Evolutionary conservation across 2,113 vertebrate genomes (phyloP).

Genomic region (Panurus biarmicus): DNA sequence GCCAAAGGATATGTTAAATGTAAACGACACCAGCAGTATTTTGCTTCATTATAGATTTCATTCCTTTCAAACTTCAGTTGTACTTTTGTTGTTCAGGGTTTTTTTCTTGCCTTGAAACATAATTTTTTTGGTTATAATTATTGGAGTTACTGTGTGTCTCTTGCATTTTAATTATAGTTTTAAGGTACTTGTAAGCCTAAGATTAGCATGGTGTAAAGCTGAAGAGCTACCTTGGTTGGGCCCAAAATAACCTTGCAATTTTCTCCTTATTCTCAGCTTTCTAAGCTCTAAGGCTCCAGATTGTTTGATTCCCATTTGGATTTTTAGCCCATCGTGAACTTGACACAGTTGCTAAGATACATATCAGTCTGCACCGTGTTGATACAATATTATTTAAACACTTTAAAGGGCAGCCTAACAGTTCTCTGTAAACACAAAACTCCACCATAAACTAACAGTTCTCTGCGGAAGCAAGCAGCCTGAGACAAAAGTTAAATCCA

Average conservation of each 20-base stretch:
- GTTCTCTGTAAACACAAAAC: slow-evolving; percentile 27
- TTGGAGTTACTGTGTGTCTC: background rate
- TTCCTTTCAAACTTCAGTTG: background rate
- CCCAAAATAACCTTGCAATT: slow-evolving; percentile 11
- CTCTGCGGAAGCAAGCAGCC: background rate
- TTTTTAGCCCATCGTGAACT: slow-evolving; percentile 43
- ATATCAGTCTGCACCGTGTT: slow-evolving; percentile 39
- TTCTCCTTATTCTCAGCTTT: background rate
- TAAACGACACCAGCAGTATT: background rate
- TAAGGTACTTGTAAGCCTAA: background rate
- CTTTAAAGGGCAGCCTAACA: slow-evolving; percentile 57
- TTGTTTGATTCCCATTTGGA: slow-evolving; percentile 26
- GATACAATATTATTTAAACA: slow-evolving; percentile 60
- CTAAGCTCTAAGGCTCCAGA: slow-evolving; percentile 23
- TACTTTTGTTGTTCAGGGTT: background rate
- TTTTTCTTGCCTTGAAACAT: background rate
- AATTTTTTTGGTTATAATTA: background rate
- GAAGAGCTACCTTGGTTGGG: background rate
- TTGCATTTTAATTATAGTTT: background rate
- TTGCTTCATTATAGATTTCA: background rate
- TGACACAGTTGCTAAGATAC: slow-evolving; percentile 62
- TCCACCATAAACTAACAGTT: background rate
- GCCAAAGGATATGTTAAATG: background rate
- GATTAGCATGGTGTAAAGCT: background rate
- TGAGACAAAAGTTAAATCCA: background rate